Evolutionary conservation across 2,797 vertebrate species (phyloP).

Genomic region (Mionectes olivaceus): DNA sequence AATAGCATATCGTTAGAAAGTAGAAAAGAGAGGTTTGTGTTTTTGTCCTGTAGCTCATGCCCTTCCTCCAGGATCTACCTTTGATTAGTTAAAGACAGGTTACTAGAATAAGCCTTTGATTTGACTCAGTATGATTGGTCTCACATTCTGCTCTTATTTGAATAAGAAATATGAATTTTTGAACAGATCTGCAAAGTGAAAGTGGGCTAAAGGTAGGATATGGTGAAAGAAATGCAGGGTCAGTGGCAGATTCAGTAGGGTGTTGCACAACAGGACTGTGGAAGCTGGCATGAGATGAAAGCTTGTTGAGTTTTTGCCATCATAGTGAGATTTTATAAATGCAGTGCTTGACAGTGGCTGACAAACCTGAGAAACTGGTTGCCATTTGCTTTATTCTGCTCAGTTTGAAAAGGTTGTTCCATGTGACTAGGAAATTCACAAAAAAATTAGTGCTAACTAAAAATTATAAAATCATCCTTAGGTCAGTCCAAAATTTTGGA

Average conservation of each 20-base stretch:
- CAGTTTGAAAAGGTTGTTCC: background rate
- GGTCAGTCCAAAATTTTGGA: background rate
- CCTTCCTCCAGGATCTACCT: background rate
- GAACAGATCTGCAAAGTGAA: background rate
- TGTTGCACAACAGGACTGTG: constrained; percentile 19
- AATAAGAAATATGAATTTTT: constrained; percentile 14
- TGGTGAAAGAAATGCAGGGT: constrained; percentile 27
- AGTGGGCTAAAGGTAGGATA: constrained; percentile 46
- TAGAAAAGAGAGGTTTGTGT: background rate
- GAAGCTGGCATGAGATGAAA: constrained; percentile 19
- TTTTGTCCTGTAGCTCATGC: background rate
- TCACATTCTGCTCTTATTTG: background rate
- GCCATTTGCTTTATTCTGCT: background rate
- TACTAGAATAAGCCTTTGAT: background rate
- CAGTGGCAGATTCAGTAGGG: background rate
- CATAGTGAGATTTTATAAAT: background rate
- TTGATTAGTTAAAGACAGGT: background rate
- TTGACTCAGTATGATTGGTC: background rate
- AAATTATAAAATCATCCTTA: background rate
- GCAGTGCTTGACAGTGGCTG: background rate
- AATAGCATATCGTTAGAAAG: background rate
- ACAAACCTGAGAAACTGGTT: background rate
- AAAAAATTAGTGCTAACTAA: background rate
- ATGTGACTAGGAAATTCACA: background rate
- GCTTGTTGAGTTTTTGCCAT: background rate